Evolutionary conservation across 2,888 invertebrate genomes (phyloP).

Genomic region (Adelognathus sp.): DNA sequence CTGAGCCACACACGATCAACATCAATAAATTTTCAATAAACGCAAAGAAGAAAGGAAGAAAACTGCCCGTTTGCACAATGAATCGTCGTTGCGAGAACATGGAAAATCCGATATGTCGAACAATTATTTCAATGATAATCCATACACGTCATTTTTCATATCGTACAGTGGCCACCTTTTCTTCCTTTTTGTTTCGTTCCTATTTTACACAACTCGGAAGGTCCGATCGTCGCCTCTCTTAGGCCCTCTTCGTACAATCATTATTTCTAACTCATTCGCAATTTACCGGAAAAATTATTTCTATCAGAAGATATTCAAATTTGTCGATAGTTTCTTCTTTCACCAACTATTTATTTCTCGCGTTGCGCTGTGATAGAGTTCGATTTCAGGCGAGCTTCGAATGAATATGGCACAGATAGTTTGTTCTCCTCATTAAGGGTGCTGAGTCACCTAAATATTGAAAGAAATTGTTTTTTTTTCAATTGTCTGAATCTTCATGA

Average conservation of each 20-base stretch:
- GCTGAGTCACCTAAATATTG: too few relatives aligned
- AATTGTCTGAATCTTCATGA: constrained; percentile 14
- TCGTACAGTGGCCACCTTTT: constrained; percentile 19
- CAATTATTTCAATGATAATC: constrained; percentile 67
- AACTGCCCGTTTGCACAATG: constrained; percentile 11
- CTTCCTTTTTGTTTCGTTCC: constrained; percentile 12
- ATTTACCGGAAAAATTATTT: background rate
- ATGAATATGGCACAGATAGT: constrained; percentile 41
- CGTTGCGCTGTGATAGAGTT: background rate
- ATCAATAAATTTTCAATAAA: constrained; percentile 32
- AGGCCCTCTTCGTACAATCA: constrained; percentile 46
- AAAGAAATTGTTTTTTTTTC: constrained; percentile 10
- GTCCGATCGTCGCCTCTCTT: background rate
- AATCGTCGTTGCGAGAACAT: constrained; percentile 34
- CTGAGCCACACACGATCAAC: constrained; percentile 14
- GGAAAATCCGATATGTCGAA: constrained; percentile 72
- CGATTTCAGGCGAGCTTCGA: constrained; percentile 30
- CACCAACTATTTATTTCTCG: too few relatives aligned
- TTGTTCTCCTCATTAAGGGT: too few relatives aligned
- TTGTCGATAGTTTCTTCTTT: constrained; percentile 16
- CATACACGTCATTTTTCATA: constrained; percentile 57
- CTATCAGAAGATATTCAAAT: constrained; percentile 7
- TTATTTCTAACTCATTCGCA: constrained; percentile 26
- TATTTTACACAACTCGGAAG: constrained; percentile 55
- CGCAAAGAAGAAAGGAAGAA: too few relatives aligned